Conservation (phyloP, 2,888 invertebrate genomes). For the Eilema caniola region DNA sequence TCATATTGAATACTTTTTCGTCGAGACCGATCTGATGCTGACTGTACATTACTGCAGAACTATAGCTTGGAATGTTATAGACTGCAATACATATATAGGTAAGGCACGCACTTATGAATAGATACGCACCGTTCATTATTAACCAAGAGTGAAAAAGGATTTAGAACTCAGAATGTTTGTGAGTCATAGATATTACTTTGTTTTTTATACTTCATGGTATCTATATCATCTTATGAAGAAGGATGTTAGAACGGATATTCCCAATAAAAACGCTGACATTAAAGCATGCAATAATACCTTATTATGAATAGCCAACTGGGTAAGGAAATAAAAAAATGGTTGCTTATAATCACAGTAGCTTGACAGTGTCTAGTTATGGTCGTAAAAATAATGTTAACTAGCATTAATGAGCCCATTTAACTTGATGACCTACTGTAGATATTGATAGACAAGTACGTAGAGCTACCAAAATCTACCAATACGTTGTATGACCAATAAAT, state of each 20-base stretch:
- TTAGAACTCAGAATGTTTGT: not conserved
- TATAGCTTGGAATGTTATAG: not conserved
- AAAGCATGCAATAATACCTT: slow-evolving; percentile 8
- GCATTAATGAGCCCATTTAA: slow-evolving; percentile 4
- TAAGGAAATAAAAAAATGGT: slow-evolving; percentile 9
- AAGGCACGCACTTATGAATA: slow-evolving; percentile 13
- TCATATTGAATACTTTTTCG: no score
- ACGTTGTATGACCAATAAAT: not conserved
- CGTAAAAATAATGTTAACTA: not conserved
- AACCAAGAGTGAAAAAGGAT: not conserved
- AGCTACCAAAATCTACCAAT: not conserved
- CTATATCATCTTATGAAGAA: slow-evolving; percentile 13
- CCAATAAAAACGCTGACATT: slow-evolving; percentile 35
- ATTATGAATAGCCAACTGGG: not conserved
- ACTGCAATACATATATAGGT: not conserved
- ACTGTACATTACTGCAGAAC: no score
- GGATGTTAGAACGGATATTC: slow-evolving; percentile 45
- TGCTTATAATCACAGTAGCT: slow-evolving; percentile 10
- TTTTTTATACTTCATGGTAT: not conserved
- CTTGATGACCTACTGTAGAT: not conserved
- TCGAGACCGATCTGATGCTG: no score
- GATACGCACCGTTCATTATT: not conserved
- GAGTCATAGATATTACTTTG: slow-evolving; percentile 3
- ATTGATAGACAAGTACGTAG: not conserved
- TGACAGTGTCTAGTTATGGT: not conserved